Percentiles rank a stretch among this genome's conserved stretches.
Evolutionary conservation across 35 echinoderm and acorn worm species (phyloP).

Genomic region (Apostichopus japonicus): DNA sequence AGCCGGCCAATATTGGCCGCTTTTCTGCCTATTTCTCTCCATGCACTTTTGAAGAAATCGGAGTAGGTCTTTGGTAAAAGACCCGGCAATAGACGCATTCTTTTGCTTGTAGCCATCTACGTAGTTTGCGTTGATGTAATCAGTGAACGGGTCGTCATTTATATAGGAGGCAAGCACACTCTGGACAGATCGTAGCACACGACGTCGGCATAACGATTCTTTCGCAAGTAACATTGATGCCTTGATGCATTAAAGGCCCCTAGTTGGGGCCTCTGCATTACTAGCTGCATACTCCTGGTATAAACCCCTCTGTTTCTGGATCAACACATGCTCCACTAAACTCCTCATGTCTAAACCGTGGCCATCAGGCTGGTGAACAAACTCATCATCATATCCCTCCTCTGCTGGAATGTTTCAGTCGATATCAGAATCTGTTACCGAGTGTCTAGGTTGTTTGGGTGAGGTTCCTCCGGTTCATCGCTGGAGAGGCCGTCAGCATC

Average conservation of each 20-base stretch:
- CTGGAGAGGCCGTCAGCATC: neutral
- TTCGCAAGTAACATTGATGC: constrained; percentile 80
- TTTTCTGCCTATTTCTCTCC: constrained; percentile 91
- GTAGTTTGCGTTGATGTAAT: constrained; percentile 98
- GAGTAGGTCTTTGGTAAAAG: constrained; percentile 93
- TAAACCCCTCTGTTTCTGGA: constrained; percentile 75
- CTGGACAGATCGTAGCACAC: constrained; percentile 95
- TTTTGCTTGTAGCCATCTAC: constrained; percentile 99
- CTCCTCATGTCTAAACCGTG: constrained; percentile 76
- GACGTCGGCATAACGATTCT: constrained; percentile 97
- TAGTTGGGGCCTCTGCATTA: constrained; percentile 82
- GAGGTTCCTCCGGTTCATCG: constrained; percentile 64
- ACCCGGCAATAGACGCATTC: constrained; percentile 98
- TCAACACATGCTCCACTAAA: constrained; percentile 74
- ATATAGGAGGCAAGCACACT: constrained; percentile 77
- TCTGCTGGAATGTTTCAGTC: constrained; percentile 44
- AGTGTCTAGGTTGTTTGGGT: constrained; percentile 78
- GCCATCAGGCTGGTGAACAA: constrained; percentile 69
- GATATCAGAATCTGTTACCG: constrained; percentile 5
- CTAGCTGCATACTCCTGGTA: constrained; percentile 95
- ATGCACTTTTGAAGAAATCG: constrained; percentile 88
- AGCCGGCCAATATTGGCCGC: constrained; percentile 98
- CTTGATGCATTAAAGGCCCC: constrained; percentile 92
- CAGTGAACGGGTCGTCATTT: constrained; percentile 88
- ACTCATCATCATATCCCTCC: constrained; percentile 43